These are phyloP conservation scores for Sebastes fasciatus DNA, from an alignment of 2,113 vertebrate species.

Conservation along the genomic window DNA sequence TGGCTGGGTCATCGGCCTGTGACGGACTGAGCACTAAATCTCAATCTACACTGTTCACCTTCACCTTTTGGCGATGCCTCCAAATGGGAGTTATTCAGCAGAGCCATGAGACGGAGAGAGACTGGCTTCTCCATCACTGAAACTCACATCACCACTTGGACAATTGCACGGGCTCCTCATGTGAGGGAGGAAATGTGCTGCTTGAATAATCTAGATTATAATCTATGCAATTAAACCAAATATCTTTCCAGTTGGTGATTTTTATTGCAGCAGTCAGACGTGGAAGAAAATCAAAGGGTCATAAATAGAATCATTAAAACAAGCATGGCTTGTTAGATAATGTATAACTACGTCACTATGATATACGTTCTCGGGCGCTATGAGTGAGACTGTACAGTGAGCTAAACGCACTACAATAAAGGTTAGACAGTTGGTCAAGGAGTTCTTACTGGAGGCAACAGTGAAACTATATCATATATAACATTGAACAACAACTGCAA, in stretches of 20 bases:
- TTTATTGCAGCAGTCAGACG: background rate
- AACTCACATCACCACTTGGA: conserved; percentile 22
- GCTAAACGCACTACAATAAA: background rate
- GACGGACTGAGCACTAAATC: conserved; percentile 32
- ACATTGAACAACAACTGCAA: background rate
- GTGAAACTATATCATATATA: background rate
- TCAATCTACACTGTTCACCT: conserved; percentile 13
- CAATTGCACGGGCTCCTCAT: background rate
- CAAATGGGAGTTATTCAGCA: conserved; percentile 52
- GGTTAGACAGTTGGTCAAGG: too few relatives aligned
- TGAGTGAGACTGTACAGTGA: background rate
- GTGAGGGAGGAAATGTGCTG: background rate
- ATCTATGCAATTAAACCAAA: background rate
- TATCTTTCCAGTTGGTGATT: background rate
- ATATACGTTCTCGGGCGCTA: background rate
- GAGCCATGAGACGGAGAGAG: conserved; percentile 22
- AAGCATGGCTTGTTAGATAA: background rate
- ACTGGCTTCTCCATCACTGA: conserved; percentile 36
- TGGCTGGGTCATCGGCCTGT: background rate
- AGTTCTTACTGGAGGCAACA: background rate
- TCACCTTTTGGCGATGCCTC: conserved; percentile 57
- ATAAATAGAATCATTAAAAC: background rate
- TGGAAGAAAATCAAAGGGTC: background rate
- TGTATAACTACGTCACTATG: background rate
- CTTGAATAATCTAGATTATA: conserved; percentile 1